Percentiles rank a stretch among this genome's conserved stretches.
Conservation (phyloP, 2,888 invertebrate genomes). For the Drosophila macrospina region DNA sequence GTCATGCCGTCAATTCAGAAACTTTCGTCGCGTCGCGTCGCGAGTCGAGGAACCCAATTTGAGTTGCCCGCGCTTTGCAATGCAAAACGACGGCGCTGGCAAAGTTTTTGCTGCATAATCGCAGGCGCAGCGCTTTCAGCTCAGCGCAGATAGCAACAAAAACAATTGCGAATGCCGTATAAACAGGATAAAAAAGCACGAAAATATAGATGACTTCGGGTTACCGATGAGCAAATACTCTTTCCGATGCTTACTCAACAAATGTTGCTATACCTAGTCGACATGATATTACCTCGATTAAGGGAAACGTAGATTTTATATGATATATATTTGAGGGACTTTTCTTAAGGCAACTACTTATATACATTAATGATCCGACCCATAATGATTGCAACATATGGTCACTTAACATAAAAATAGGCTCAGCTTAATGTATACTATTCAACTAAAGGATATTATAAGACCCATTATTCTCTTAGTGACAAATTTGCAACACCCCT, state of each 20-base stretch:
- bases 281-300: too few relatives aligned
- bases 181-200: slow-evolving; percentile 17
- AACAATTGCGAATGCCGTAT: slow-evolving; percentile 16
- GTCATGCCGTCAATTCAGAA: slow-evolving; percentile 56
- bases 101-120: slow-evolving; percentile 80
- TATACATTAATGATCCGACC: too few relatives aligned
- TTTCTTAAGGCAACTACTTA: too few relatives aligned
- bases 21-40: slow-evolving; percentile 45
- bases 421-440: too few relatives aligned
- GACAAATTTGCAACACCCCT: slow-evolving; percentile 1
- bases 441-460: too few relatives aligned
- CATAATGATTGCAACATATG: too few relatives aligned
- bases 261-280: background rate
- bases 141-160: slow-evolving; percentile 48
- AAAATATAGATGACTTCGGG: background rate
- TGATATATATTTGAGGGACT: too few relatives aligned
- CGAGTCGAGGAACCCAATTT: slow-evolving; percentile 69
- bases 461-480: too few relatives aligned
- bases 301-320: too few relatives aligned
- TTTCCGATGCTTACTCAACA: background rate
- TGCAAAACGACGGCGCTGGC: slow-evolving; percentile 66
- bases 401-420: too few relatives aligned
- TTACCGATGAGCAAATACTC: slow-evolving; percentile 1
- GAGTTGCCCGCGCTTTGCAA: slow-evolving; percentile 71
- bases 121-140: slow-evolving; percentile 70